Base-by-base conservation (phyloP, 2,888 invertebrate genomes). In the Pterostichus niger region DNA sequence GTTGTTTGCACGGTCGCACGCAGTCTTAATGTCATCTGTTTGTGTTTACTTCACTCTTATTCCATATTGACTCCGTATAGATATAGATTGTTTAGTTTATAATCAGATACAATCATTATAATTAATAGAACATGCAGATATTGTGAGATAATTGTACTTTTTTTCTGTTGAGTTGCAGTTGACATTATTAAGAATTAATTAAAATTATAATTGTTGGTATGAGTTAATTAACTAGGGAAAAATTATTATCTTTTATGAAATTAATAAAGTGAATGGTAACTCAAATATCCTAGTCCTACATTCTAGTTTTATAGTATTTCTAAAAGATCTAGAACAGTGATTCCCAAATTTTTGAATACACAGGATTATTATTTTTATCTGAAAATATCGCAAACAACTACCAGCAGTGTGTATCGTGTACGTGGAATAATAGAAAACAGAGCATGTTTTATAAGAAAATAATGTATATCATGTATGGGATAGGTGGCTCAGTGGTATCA, bases 1-100 rank as follows among this genome's bases (percentile, higher is more conserved):
- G 49, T 73, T 73, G 31, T 6, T 64, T 13, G n/a, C 44, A 44
- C 3, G 11, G 44, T 73, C 49, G 46, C 73, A 68, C 73, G 73
- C 73, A 17, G n/a, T 44, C 49, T 73, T 44, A 44, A 71, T 73
- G 73, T 73, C 73, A 73, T 46, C 49, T 73, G 73, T 7, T 7
- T 7, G 2, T 73, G 73, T 17, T 7, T 2, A 6, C 17, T 13
- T n/a, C 9, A 10, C 5, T 52, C 52, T 52, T 52, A 52, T 52
- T 52, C n/a, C n/a, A 2, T 52, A 13, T 35, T n/a, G 31, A 11
- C 31, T 64, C 9, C 35, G 11, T 7, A 59, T 59, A 11, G 2
- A 59, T 1, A 24, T 59, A 24, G 59, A 17, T 59, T 64, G n/a
- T 52, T 52, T 10, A 10, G 13, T 15, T 64, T 13, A 64, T 64